Evolutionary conservation across 2,888 invertebrate genomes (phyloP).

Genomic region (Villa cingulata): DNA sequence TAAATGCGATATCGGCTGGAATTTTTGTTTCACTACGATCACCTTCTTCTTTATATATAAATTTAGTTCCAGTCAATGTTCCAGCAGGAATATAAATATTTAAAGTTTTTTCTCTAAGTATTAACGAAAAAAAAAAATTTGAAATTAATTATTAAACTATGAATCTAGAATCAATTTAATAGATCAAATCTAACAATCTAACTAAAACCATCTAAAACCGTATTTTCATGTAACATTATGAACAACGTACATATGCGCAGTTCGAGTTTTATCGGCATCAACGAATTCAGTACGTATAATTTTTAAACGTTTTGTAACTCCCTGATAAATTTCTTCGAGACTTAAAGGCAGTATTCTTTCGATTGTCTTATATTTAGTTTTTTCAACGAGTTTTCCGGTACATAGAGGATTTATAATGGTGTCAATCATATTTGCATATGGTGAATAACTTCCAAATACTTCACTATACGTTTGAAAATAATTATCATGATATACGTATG

Average conservation of each 20-base stretch:
- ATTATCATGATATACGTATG: slow-evolving; percentile 71
- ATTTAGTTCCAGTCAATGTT: slow-evolving; percentile 55
- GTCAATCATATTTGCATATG: slow-evolving; percentile 64
- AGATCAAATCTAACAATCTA: background rate
- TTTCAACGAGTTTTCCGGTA: too few relatives aligned
- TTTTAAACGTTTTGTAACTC: slow-evolving; percentile 72
- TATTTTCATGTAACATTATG: too few relatives aligned
- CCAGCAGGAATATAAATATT: slow-evolving; percentile 64
- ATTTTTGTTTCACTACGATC: slow-evolving; percentile 58
- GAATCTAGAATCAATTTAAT: background rate
- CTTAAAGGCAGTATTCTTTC: slow-evolving; percentile 43
- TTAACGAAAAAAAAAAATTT: background rate
- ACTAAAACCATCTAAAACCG: too few relatives aligned
- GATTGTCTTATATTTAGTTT: slow-evolving; percentile 47
- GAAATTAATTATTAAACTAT: background rate
- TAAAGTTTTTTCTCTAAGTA: slow-evolving; percentile 56
- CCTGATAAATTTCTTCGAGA: slow-evolving; percentile 53
- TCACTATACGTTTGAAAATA: slow-evolving; percentile 58
- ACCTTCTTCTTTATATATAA: slow-evolving; percentile 63
- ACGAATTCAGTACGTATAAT: slow-evolving; percentile 57
- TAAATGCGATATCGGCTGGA: slow-evolving; percentile 58
- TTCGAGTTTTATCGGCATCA: slow-evolving; percentile 45
- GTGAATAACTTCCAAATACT: slow-evolving; percentile 72
- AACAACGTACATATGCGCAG: slow-evolving; percentile 42
- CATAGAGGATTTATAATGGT: slow-evolving; percentile 47